Base-by-base conservation (phyloP, 2,888 invertebrate species). In the Byasa hedistus region DNA sequence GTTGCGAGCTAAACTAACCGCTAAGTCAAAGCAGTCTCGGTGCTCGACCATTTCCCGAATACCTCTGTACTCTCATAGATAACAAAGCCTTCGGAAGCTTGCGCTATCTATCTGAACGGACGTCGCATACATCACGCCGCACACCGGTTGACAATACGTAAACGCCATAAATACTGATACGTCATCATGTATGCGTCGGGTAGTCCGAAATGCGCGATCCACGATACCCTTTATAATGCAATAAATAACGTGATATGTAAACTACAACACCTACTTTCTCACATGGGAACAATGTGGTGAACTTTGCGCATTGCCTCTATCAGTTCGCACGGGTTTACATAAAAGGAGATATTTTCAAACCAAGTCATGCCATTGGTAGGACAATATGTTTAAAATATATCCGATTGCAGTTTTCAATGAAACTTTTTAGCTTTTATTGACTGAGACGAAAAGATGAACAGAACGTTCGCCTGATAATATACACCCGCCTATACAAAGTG, bases 111-210 rank as follows among this genome's bases (percentile, higher is more conserved):
- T 84, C 78, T 68, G 65, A 44, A 54, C 68, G 71, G 73, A 72
- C 73, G 73, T 73, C 74, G 79, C 78, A 86, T 86, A 78, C 78
- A 88, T 88, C 87, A 88, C 88, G 75, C 69, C 86, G 83, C 83
- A 84, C 85, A 81, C 79, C 69, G 64, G 70, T 59, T 78, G 79
- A 80, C 79, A 81, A 69, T 72, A 74, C 74, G 75, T 76, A 75
- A 74, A 76, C 75, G 68, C 79, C 77, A 86, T 88, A 89, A 87
- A 88, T 87, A 85, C 44, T 83, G 83, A 87, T 87, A 87, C 82
- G 85, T 86, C 89, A 88, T 85, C 85, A 78, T 61, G 67, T 73
- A 68, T 72, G 69, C 73, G 73, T 71, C 73, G 72, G 76, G 74
- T 78, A 76, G 79, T 76, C 81, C 79, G 77, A 79, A 83, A 79